Evolutionary conservation across 2,797 vertebrate species (phyloP), one percentile per base, ranked within the genome.

Genomic region (Syngnathus rostellatus): DNA sequence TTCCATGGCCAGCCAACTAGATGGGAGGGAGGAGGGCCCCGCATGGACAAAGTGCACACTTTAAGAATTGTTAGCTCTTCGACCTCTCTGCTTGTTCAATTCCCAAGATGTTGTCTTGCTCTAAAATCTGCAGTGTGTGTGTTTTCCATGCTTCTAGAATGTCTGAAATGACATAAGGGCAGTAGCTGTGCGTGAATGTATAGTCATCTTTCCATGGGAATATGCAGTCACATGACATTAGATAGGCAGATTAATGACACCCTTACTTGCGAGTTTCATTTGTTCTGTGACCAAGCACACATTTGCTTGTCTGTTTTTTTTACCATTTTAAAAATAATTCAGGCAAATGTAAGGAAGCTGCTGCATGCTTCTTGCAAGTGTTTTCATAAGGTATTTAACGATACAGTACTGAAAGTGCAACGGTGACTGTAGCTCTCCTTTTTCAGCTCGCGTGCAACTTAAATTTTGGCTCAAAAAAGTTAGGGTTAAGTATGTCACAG

Each of bases 61-160:
- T 10, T 8, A 12, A 71, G 59, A 75, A 80, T 82, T 85, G 69
- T 65, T 62, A 59, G 51, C 11, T 2, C 7, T 59, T 62, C 66
- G 66, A 71, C 76, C 64, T 54, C 40, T 64, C 38, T 48, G 66
- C 59, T 67, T 57, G 65, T 72, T 69, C 16, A 66, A 77, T 87
- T 87, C 73, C 77, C 82, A 84, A 79, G 78, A 78, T 64, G 62
- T 76, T 83, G 68, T 84, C 77, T 5, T 8, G 68, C 65, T 63
- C 63, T 67, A 7, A 80, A 75, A 88, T 87, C 84, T 81, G 88
- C 84, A 75, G 81, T 3, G 57, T 67, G 72, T 62, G 69, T 75
- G 40, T 77, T 89, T 89, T 87, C 81, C 80, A 73, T 67, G 68
- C 81, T 79, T 79, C 51, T 53, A 74, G 67, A 74, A 81, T 74